Percentiles rank a stretch among this genome's conserved stretches.
Conservation (phyloP, 2,888 invertebrate genomes). For the Dysmachus trigonus region DNA sequence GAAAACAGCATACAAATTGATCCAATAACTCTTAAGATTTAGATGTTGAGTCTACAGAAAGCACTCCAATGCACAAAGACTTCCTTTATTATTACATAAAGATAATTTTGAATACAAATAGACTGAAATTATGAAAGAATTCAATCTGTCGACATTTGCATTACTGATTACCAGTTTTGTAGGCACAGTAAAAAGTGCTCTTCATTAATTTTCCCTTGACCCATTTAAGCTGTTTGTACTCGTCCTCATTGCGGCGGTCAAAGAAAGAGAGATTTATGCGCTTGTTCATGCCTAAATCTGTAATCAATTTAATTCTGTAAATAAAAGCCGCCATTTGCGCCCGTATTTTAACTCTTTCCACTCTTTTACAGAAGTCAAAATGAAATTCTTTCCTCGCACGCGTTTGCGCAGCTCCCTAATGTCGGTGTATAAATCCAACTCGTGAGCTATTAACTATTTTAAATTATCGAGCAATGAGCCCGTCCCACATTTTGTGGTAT, state of each 20-base stretch:
- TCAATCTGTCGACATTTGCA: background rate
- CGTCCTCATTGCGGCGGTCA: background rate
- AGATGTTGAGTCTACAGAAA: too few species aligned
- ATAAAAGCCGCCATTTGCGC: background rate
- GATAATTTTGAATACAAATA: background rate
- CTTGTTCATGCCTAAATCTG: background rate
- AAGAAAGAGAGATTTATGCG: background rate
- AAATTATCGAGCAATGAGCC: conserved; percentile 17
- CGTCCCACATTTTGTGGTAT: conserved; percentile 5
- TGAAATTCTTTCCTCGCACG: background rate
- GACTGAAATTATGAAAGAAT: background rate
- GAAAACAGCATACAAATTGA: too few species aligned
- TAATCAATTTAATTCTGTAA: background rate
- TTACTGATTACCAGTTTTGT: background rate
- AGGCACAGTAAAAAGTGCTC: background rate
- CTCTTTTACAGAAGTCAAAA: background rate
- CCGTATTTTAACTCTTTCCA: background rate
- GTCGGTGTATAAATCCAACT: background rate
- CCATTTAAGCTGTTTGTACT: background rate
- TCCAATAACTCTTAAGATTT: too few species aligned
- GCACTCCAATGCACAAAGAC: background rate
- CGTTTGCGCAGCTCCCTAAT: background rate
- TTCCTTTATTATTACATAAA: background rate
- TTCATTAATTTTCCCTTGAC: background rate
- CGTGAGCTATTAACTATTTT: background rate